Conservation (phyloP, 2,888 invertebrate genomes). For the Calameuta filiformis region DNA sequence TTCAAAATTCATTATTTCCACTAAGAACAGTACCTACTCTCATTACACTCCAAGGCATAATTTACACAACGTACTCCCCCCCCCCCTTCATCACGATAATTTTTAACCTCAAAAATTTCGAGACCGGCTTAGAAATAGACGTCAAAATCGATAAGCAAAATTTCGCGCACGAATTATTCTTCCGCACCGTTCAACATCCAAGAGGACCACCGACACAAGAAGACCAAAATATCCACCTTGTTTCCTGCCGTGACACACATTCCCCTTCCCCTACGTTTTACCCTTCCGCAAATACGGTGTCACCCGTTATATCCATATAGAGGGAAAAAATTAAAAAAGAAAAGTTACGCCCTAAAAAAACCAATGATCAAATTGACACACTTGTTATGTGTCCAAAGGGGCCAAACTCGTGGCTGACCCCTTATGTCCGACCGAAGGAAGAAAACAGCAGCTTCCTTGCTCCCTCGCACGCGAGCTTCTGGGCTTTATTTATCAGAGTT, state of each 20-base stretch:
- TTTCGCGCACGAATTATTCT: background rate
- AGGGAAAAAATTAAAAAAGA: background rate
- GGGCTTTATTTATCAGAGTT: constrained; percentile 22
- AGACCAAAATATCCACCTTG: background rate
- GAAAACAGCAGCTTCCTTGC: background rate
- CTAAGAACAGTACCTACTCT: background rate
- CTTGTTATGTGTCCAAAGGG: constrained; percentile 1
- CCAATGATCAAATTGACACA: constrained; percentile 17
- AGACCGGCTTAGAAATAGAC: background rate
- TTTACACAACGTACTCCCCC: background rate
- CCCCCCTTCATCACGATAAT: background rate
- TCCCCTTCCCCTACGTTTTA: background rate
- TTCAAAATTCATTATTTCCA: background rate
- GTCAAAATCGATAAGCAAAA: background rate
- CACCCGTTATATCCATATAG: background rate
- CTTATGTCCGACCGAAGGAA: constrained; percentile 5
- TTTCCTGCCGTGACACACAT: background rate
- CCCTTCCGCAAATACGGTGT: background rate
- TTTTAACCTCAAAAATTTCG: background rate
- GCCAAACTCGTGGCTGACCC: constrained; percentile 17
- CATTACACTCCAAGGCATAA: background rate
- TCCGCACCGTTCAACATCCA: background rate
- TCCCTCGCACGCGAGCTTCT: background rate
- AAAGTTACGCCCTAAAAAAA: background rate
- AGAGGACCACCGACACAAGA: background rate